Conservation (phyloP, 23 tunicate species). For the Trididemnum nubilum region DNA sequence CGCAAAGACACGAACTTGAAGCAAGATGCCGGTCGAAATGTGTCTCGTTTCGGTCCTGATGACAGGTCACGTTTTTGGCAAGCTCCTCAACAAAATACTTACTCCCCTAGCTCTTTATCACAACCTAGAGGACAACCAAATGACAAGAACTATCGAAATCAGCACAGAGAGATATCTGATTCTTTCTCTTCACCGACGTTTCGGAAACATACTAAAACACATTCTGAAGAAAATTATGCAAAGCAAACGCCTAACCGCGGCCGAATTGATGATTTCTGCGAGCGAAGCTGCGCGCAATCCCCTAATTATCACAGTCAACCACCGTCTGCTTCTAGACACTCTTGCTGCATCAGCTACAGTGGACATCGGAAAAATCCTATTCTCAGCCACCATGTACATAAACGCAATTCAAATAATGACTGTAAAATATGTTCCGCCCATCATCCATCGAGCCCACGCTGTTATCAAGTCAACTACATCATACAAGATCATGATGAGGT, state of each 20-base stretch:
- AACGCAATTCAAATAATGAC: not conserved
- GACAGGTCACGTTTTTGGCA: not conserved
- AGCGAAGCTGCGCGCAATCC: not conserved
- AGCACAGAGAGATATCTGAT: not conserved
- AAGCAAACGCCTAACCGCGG: not conserved
- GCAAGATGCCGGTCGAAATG: not conserved
- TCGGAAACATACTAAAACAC: not conserved
- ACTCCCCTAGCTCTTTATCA: not conserved
- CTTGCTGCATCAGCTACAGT: not conserved
- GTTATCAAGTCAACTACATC: slow-evolving; percentile 1
- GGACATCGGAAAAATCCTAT: not conserved
- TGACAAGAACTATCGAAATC: slow-evolving; percentile 6
- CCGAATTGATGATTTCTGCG: not conserved
- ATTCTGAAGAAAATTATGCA: not conserved
- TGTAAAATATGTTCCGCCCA: not conserved
- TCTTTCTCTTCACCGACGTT: not conserved
- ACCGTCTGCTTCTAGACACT: not conserved
- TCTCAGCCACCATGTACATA: not conserved
- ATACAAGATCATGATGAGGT: not conserved
- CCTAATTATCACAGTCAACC: not conserved
- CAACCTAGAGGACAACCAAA: not conserved
- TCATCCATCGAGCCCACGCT: not conserved
- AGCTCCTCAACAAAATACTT: not conserved
- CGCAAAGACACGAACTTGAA: not conserved
- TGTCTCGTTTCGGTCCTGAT: not conserved